These are phyloP conservation scores for Neoseiulus cucumeris DNA, from an alignment of 1,140 invertebrate genomes.

Conservation along the genomic window DNA sequence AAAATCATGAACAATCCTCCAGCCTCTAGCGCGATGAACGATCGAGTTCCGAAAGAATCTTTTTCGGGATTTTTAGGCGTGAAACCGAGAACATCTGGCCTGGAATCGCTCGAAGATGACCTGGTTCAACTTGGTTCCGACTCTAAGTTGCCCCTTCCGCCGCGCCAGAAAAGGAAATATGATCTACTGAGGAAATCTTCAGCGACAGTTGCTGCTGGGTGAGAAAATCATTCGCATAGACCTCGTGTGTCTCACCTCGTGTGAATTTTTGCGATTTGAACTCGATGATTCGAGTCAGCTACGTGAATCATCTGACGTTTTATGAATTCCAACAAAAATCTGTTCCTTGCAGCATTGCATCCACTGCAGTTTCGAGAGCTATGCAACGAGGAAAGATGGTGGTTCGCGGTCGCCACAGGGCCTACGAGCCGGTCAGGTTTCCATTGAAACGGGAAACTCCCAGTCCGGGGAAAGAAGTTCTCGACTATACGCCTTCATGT, in stretches of 20 bases:
- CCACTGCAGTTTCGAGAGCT: no score
- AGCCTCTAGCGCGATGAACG: neutral
- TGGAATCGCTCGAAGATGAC: neutral
- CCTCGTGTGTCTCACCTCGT: no score
- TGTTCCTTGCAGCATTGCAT: no score
- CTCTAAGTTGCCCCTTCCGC: neutral
- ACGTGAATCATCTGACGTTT: no score
- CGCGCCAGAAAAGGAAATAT: constrained; percentile 3
- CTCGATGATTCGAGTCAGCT: no score
- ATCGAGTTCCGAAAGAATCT: neutral
- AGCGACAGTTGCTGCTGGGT: neutral
- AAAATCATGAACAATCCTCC: neutral
- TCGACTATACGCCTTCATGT: neutral
- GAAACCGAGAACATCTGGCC: neutral
- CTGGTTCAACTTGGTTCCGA: neutral
- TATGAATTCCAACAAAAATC: no score
- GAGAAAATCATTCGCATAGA: neutral
- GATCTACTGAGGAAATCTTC: neutral
- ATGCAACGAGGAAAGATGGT: neutral
- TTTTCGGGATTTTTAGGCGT: neutral
- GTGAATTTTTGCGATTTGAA: no score
- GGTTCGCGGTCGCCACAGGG: neutral
- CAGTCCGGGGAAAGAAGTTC: no score
- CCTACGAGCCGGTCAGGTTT: neutral
- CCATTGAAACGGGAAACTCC: no score